These are phyloP conservation scores for Macropis europaea DNA, from an alignment of 2,888 invertebrate species.

Conservation along the genomic window DNA sequence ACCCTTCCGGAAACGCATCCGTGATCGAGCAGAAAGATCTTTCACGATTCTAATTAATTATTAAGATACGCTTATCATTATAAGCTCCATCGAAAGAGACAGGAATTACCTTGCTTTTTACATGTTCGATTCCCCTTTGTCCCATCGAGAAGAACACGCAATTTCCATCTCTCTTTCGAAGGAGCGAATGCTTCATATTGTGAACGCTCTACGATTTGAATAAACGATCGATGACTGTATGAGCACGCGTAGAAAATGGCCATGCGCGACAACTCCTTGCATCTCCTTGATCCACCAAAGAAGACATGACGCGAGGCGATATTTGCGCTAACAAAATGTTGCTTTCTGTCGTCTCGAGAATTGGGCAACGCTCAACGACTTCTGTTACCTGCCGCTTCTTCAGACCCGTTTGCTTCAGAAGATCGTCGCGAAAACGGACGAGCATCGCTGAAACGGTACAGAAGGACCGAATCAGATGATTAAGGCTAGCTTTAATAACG, in stretches of 20 bases:
- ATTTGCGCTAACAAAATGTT: neutral
- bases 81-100: neutral
- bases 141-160: neutral
- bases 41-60: neutral
- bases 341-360: neutral
- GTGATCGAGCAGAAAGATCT: neutral
- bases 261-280: neutral
- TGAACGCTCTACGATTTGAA: constrained; percentile 5
- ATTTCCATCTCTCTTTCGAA: neutral
- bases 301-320: neutral
- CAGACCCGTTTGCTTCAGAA: too few species aligned
- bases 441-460: too few species aligned
- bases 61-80: neutral
- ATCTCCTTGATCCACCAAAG: too few species aligned
- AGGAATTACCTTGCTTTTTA: neutral
- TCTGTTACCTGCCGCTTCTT: too few species aligned
- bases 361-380: too few species aligned
- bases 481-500: too few species aligned
- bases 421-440: too few species aligned
- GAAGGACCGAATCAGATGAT: too few species aligned
- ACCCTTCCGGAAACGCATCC: too few species aligned
- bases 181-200: neutral
- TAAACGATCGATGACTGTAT: constrained; percentile 9
- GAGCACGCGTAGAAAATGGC: too few species aligned
- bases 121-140: neutral